phyloP scores from a whole-genome alignment of 2,888 invertebrate genomes.

The Mythimna lalbum region DNA sequence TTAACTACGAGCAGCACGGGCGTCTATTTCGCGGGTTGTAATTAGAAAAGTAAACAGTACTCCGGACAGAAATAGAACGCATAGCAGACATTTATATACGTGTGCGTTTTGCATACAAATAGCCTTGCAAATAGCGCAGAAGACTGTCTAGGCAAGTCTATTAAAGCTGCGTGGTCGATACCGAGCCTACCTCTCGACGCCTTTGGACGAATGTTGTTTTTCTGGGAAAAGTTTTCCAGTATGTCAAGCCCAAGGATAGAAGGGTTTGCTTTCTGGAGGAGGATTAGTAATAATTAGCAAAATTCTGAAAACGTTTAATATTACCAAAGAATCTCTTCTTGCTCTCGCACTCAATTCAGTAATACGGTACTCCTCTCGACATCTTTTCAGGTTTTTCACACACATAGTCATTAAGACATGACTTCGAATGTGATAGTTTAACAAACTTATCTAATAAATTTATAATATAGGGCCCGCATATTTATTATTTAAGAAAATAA shows the following conservation, averaged over 20 bases:
- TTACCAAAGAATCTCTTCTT: neutral
- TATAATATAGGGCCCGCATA: neutral
- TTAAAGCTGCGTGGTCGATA: constrained; percentile 22
- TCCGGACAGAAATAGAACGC: constrained; percentile 76
- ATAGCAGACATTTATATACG: constrained; percentile 65
- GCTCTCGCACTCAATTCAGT: neutral
- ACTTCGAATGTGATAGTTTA: too few species aligned
- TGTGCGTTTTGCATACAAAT: constrained; percentile 58
- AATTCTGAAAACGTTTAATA: neutral
- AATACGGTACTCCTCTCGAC: neutral
- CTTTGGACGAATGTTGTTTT: neutral
- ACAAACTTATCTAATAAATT: neutral
- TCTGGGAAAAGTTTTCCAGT: neutral
- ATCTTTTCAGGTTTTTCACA: constrained; percentile 1
- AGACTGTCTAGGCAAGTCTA: constrained; percentile 26
- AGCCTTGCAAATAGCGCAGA: constrained; percentile 48
- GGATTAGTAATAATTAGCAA: neutral
- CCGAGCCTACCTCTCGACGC: constrained; percentile 4
- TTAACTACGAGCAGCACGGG: constrained; percentile 81
- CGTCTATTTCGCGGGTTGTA: constrained; percentile 81
- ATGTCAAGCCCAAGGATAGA: neutral
- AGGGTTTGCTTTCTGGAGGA: neutral
- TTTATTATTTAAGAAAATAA: neutral
- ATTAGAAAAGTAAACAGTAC: constrained; percentile 85
- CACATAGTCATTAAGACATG: neutral